phyloP scores from a whole-genome alignment of 2,797 vertebrate species.

The Mionectes olivaceus region DNA sequence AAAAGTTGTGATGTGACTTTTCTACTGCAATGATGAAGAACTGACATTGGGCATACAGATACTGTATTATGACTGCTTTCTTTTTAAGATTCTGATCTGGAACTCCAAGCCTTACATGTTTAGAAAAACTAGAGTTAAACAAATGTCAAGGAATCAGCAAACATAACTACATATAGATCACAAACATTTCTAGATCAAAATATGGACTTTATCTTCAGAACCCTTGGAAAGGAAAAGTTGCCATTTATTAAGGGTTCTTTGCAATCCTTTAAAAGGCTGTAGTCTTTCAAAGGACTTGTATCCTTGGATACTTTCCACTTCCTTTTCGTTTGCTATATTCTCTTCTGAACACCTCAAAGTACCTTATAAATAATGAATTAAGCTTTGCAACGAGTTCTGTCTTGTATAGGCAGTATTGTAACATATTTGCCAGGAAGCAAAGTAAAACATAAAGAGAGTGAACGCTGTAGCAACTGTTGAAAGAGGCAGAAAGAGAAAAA shows the following conservation, averaged over 20 bases:
- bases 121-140: background rate
- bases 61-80: background rate
- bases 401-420: background rate
- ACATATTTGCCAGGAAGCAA: background rate
- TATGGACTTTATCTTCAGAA: background rate
- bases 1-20: background rate
- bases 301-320: background rate
- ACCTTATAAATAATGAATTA: slow-evolving; percentile 32
- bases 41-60: background rate
- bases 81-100: background rate
- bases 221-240: background rate
- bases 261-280: background rate
- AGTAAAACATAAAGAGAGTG: background rate
- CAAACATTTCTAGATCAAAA: background rate
- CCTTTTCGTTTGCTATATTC: background rate
- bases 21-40: background rate
- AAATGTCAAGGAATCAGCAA: background rate
- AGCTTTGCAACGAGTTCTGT: background rate
- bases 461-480: background rate
- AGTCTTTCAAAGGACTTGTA: background rate
- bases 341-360: background rate
- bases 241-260: background rate
- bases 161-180: background rate
- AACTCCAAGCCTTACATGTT: background rate
- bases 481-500: background rate